Percentiles rank a stretch among this genome's conserved stretches.
Evolutionary conservation across 1,140 invertebrate genomes (phyloP).

Genomic region (Bombus affinis): DNA sequence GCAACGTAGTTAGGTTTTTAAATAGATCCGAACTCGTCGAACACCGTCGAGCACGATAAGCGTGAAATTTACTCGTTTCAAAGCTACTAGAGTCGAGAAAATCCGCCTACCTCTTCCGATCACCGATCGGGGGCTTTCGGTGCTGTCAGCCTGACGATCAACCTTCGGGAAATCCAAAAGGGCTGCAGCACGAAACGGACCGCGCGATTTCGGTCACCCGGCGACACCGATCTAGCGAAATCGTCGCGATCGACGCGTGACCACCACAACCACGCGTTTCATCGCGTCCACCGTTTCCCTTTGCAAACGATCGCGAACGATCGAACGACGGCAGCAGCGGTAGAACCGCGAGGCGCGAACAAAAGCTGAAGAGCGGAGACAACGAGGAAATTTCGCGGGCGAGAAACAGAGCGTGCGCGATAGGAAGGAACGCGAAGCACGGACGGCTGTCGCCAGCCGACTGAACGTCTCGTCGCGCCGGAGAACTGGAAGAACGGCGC

Average conservation of each 20-base stretch:
- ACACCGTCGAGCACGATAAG: not conserved
- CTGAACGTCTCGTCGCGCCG: constrained; percentile 70
- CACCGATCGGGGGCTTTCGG: constrained; percentile 18
- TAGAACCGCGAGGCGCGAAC: not conserved
- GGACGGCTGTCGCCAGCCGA: constrained; percentile 77
- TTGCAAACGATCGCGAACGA: not conserved
- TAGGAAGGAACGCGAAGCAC: constrained; percentile 55
- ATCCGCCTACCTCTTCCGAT: constrained; percentile 37
- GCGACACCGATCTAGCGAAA: not conserved
- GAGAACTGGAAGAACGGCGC: constrained; percentile 61
- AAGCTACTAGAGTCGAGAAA: not conserved
- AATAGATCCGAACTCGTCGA: not conserved
- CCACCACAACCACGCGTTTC: constrained; percentile 23
- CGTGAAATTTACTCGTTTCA: not conserved
- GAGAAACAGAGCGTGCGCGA: constrained; percentile 28
- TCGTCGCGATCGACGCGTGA: constrained; percentile 22
- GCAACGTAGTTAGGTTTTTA: not conserved
- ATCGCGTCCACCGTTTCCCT: constrained; percentile 15
- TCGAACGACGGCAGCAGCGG: not conserved
- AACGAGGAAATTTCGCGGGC: not conserved
- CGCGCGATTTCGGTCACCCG: not conserved
- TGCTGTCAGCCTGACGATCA: constrained; percentile 8
- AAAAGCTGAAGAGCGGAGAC: not conserved
- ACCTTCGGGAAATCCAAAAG: constrained; percentile 41
- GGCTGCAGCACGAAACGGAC: not conserved